Base-by-base conservation (phyloP, 2,888 invertebrate species). In the Anodontia alba region DNA sequence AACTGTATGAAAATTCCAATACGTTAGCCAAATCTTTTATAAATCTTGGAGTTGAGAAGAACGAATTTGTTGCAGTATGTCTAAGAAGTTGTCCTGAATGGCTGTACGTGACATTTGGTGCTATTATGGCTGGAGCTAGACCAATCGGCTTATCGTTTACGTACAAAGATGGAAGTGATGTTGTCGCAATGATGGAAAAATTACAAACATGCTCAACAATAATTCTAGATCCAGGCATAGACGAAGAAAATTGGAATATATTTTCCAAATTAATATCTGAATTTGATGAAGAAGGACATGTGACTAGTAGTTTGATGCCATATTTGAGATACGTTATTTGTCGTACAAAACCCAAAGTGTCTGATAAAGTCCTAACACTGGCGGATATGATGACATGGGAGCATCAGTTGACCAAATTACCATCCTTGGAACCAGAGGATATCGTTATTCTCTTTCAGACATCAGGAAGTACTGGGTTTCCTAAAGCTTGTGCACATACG, bases 381-480 rank as follows among this genome's bases (percentile, higher is more conserved):
- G 7, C 26, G 33, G 51, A 71, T 26, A 17, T 74, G 26, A 38
- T 71, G 12, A 17, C 17, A 10, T 36, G 46, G 15, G 17, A 62
- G 0, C 1, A 26, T 17, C 15, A 2, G 15, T 43, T 31, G 23
- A n/a, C 33, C 15, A 51, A 31, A 8, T 38, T 79, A 15, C 75
- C 74, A 1, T 38, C 17, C 2, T 26, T 79, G 15, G 7, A 71
- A 36, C 20, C 62, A 0, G 67, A 62, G 8, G 71, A 79, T 31
- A 66, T 75, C n/a, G 70, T 62, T 8, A 12, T 42, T n/a, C 26
- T 79, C 20, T 67, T 79, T 46, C 79, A 79, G 46, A 79, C 79
- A 10, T 79, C 79, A 0, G 79, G 79, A 20, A 79, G 79, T 38
- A 79, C 79, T 20, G 79, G 79, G 0, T n/a, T 71, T 7, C 79